These are phyloP conservation scores for Rhopilema esculentum DNA, from an alignment of 30 jellyfish, hydroid and myxozoan species.

Conservation along the genomic window DNA sequence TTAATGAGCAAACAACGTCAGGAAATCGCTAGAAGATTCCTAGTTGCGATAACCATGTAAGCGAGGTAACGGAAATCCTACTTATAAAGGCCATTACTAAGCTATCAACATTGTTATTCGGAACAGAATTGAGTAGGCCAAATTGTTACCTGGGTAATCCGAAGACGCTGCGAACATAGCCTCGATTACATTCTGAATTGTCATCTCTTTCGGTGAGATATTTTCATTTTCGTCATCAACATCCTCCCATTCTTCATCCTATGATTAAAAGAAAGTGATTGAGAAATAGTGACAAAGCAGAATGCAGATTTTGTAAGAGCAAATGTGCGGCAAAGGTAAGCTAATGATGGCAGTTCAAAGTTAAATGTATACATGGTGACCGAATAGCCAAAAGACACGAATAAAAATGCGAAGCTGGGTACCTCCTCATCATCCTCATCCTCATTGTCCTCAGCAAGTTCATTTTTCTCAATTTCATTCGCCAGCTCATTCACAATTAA, in stretches of 20 bases:
- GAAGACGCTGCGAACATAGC: slow-evolving; percentile 91
- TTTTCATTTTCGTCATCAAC: slow-evolving; percentile 78
- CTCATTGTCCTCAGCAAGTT: slow-evolving; percentile 56
- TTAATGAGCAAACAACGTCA: too few relatives aligned
- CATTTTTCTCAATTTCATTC: slow-evolving; percentile 77
- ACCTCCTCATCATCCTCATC: slow-evolving; percentile 74
- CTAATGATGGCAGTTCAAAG: neutral
- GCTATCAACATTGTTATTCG: too few relatives aligned
- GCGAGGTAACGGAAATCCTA: too few relatives aligned
- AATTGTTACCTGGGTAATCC: slow-evolving; percentile 78
- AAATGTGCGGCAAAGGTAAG: neutral
- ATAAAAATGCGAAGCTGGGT: neutral
- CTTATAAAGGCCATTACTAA: too few relatives aligned
- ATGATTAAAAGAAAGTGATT: neutral
- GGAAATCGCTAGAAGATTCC: too few relatives aligned
- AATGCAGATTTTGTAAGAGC: neutral
- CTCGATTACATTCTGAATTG: slow-evolving; percentile 78
- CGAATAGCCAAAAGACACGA: neutral
- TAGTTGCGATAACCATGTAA: too few relatives aligned
- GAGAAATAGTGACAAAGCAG: too few relatives aligned
- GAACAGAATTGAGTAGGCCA: too few relatives aligned
- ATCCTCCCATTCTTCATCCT: slow-evolving; percentile 74
- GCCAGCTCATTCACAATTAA: slow-evolving; percentile 78
- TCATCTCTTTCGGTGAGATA: slow-evolving; percentile 70
- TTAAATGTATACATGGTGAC: neutral